These are phyloP conservation scores for Brachionus manjavacas DNA, from an alignment of 1,140 invertebrate species.

Conservation along the genomic window DNA sequence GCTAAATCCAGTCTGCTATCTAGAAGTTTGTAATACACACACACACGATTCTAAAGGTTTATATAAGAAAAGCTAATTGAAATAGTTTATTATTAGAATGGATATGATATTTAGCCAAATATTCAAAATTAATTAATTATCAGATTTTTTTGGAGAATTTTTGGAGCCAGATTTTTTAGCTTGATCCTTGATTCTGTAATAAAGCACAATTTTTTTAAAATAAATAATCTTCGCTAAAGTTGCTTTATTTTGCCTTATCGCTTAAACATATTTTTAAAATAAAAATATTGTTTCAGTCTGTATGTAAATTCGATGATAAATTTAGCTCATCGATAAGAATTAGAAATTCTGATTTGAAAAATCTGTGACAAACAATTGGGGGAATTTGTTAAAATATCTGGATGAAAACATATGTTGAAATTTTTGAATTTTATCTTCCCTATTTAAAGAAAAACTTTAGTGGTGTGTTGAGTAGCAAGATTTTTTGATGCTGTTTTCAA, in stretches of 20 bases:
- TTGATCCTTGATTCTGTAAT: slow-evolving; percentile 15
- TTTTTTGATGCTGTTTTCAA: not conserved
- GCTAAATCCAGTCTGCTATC: no score
- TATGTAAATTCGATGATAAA: not conserved
- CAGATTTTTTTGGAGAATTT: not conserved
- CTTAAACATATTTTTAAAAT: not conserved
- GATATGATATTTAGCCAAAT: not conserved
- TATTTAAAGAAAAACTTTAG: not conserved
- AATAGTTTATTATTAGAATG: not conserved
- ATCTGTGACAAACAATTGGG: not conserved
- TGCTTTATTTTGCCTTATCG: not conserved
- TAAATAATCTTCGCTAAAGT: not conserved
- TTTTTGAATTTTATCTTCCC: not conserved
- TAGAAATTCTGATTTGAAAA: not conserved
- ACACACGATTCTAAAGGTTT: not conserved
- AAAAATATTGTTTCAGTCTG: not conserved
- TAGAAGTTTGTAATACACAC: not conserved
- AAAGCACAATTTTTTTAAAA: not conserved
- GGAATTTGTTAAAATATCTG: not conserved
- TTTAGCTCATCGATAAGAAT: not conserved
- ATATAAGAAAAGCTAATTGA: not conserved
- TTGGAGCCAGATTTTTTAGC: not conserved
- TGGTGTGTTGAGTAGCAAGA: no score
- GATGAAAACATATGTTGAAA: not conserved
- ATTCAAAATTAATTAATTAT: not conserved